Percentiles rank a stretch among this genome's conserved stretches.
Evolutionary conservation across 2,888 invertebrate species (phyloP).

Genomic region (Cataglyphis rosenhaueri): DNA sequence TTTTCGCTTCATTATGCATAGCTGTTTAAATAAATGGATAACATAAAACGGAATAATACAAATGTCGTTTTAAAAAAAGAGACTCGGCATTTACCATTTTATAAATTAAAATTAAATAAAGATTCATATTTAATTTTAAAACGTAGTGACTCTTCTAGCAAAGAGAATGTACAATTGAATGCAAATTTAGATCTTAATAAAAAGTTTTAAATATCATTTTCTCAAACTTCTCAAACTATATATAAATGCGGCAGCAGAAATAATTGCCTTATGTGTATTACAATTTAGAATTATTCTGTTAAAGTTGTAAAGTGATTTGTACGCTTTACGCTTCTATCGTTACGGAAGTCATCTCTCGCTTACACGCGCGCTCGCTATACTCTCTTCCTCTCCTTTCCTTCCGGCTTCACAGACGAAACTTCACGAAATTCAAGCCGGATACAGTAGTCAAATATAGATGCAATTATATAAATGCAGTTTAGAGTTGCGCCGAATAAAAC

Average conservation of each 20-base stretch:
- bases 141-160: not conserved
- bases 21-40: not conserved
- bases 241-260: not conserved
- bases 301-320: constrained; percentile 1
- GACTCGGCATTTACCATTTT: not conserved
- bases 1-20: not conserved
- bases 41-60: too few species aligned
- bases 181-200: not conserved
- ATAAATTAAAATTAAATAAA: not conserved
- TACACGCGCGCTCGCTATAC: not conserved
- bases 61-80: not conserved
- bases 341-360: not conserved
- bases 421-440: constrained; percentile 9
- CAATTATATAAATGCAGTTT: constrained; percentile 43
- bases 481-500: constrained; percentile 27
- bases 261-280: not conserved
- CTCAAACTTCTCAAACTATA: not conserved
- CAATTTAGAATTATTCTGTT: constrained; percentile 24
- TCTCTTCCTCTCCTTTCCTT: not conserved
- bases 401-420: not conserved
- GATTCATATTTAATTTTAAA: not conserved
- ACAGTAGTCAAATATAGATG: constrained; percentile 28
- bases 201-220: not conserved
- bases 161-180: not conserved
- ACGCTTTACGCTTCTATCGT: not conserved